These are phyloP conservation scores for Labeo rohita DNA, from an alignment of 2,113 vertebrate species.

Conservation along the genomic window DNA sequence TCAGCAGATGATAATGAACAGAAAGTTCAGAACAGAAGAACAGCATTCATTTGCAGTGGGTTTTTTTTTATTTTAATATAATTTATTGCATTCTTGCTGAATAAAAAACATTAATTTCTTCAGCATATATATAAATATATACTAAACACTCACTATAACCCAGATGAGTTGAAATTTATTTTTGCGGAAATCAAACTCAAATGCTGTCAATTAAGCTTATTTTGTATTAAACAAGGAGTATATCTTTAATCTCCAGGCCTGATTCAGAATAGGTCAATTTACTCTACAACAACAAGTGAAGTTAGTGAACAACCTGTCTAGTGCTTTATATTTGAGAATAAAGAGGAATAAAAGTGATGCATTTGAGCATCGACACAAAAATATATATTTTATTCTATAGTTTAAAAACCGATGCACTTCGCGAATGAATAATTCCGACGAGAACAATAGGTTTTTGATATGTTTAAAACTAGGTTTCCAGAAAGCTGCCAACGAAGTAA, in stretches of 20 bases:
- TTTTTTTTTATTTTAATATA: no score
- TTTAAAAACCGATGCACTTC: background rate
- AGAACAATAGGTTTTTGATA: background rate
- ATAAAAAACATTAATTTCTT: no score
- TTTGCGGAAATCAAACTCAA: background rate
- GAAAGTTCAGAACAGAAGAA: no score
- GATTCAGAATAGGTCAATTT: background rate
- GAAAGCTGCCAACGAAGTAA: conserved; percentile 28
- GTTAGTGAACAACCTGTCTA: background rate
- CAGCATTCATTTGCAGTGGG: no score
- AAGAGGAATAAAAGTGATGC: background rate
- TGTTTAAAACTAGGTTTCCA: conserved; percentile 27
- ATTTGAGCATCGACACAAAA: background rate
- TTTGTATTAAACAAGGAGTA: background rate
- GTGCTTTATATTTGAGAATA: background rate
- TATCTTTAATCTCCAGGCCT: background rate
- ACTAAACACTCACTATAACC: no score
- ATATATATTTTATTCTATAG: background rate
- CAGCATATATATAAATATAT: no score
- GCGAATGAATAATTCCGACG: conserved; percentile 6
- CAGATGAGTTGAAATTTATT: background rate
- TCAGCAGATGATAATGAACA: no score
- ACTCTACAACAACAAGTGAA: background rate
- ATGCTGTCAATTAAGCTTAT: background rate
- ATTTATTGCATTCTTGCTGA: no score